Conservation (phyloP, 2,113 vertebrate genomes). For the Hiodon alosoides region DNA sequence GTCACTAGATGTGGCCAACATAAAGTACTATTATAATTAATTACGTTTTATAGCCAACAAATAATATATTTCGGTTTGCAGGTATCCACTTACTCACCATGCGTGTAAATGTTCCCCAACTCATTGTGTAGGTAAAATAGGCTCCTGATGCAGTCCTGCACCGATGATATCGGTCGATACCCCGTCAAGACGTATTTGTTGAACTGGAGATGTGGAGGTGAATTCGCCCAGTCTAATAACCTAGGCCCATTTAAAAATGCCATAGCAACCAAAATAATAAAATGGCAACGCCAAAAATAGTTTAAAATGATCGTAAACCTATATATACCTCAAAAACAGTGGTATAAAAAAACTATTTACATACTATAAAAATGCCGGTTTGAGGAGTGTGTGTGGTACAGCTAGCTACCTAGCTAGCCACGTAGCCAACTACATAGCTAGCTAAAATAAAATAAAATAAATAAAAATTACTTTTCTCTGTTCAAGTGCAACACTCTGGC, state of each 20-base stretch:
- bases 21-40: too few species aligned
- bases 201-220: constrained; percentile 85
- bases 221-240: constrained; percentile 83
- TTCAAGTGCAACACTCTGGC: constrained; percentile 28
- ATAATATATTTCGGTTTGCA: too few species aligned
- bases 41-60: too few species aligned
- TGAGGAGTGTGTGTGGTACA: constrained; percentile 14
- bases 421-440: constrained; percentile 31
- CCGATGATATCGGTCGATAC: constrained; percentile 78
- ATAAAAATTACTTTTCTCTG: constrained; percentile 21
- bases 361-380: constrained; percentile 44
- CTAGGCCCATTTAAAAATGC: constrained; percentile 77
- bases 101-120: constrained; percentile 87
- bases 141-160: constrained; percentile 79
- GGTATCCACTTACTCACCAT: constrained; percentile 65
- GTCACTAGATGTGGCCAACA: too few species aligned
- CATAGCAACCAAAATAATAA: constrained; percentile 61
- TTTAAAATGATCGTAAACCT: constrained; percentile 50
- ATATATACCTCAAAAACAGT: constrained; percentile 54
- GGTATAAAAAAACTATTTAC: constrained; percentile 50
- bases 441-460: constrained; percentile 4
- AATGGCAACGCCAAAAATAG: constrained; percentile 50
- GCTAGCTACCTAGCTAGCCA: constrained; percentile 39
- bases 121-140: constrained; percentile 92
- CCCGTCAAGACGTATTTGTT: constrained; percentile 87